phyloP scores from a whole-genome alignment of 2,113 vertebrate genomes.

The Climacteris rufus region DNA sequence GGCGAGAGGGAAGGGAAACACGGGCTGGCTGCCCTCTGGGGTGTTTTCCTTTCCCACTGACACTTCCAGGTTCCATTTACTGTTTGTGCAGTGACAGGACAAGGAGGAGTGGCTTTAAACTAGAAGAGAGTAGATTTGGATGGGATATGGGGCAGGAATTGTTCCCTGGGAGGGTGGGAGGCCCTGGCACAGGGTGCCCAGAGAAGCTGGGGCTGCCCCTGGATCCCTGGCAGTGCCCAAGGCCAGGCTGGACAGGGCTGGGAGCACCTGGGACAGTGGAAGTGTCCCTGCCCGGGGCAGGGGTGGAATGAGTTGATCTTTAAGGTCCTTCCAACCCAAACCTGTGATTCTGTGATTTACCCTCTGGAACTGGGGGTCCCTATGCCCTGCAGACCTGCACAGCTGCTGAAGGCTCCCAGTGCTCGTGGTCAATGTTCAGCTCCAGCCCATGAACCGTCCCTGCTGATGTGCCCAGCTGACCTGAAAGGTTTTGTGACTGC shows the following conservation, averaged over 20 bases:
- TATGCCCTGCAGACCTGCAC: neutral
- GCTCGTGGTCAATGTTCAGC: neutral
- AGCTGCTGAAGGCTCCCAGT: neutral
- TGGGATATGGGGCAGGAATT: neutral
- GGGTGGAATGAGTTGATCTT: neutral
- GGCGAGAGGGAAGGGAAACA: neutral
- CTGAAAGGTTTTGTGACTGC: neutral
- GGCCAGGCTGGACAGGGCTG: neutral
- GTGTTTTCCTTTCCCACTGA: fast-evolving
- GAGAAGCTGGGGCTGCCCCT: neutral
- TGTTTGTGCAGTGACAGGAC: neutral
- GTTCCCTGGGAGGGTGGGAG: fast-evolving
- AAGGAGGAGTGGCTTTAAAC: neutral
- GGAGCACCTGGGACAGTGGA: neutral
- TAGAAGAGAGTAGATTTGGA: fast-evolving
- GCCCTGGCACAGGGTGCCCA: neutral
- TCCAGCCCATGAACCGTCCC: neutral
- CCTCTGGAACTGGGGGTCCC: neutral
- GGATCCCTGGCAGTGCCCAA: neutral
- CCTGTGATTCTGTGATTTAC: neutral
- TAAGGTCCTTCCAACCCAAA: neutral
- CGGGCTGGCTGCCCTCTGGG: neutral
- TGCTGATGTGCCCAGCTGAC: neutral
- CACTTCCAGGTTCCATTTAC: fast-evolving
- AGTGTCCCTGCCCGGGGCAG: neutral